A percentile compares a stretch with the other conserved stretches of the same genome.
Evolutionary conservation across 2,797 vertebrate species (phyloP).

Genomic region (Erethizon dorsatum): DNA sequence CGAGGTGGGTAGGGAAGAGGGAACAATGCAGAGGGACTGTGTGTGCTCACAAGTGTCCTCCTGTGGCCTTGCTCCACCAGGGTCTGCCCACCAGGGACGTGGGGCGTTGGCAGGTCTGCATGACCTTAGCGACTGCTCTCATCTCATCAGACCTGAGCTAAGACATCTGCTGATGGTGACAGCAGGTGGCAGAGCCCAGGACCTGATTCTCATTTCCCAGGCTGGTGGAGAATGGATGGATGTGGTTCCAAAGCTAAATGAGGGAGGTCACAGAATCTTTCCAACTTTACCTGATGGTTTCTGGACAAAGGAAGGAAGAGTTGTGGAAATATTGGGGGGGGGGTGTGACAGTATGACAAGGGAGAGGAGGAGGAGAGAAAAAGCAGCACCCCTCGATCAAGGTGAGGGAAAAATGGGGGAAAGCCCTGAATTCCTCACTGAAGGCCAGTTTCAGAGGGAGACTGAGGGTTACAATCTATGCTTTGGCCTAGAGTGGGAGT

Average conservation of each 20-base stretch:
- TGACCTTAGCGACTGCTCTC: too few relatives aligned
- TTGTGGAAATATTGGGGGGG: slow-evolving; percentile 30
- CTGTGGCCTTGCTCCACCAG: slow-evolving; percentile 66
- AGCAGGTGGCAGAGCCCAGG: slow-evolving; percentile 38
- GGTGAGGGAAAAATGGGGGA: slow-evolving; percentile 83
- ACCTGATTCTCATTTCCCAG: slow-evolving; percentile 76
- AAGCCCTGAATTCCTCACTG: slow-evolving; percentile 87
- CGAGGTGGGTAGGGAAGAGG: slow-evolving; percentile 70
- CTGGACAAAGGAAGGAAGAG: slow-evolving; percentile 78
- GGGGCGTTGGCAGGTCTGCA: slow-evolving; percentile 81
- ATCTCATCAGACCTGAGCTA: slow-evolving; percentile 86
- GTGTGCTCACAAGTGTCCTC: slow-evolving; percentile 66
- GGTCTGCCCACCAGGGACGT: not conserved
- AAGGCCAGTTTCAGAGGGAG: slow-evolving; percentile 81
- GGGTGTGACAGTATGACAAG: not conserved
- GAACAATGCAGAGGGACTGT: slow-evolving; percentile 66
- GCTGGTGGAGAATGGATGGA: too few relatives aligned
- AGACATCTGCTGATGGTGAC: slow-evolving; percentile 15
- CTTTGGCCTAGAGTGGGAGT: slow-evolving; percentile 84
- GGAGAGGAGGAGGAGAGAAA: slow-evolving; percentile 71
- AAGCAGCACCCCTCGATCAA: slow-evolving; percentile 89
- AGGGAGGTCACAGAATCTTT: slow-evolving; percentile 83
- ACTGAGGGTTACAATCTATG: slow-evolving; percentile 88
- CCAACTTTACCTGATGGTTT: slow-evolving; percentile 82
- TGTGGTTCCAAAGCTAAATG: too few relatives aligned